Evolutionary conservation across 2,888 invertebrate species (phyloP).

Genomic region (Hypena proboscidalis): DNA sequence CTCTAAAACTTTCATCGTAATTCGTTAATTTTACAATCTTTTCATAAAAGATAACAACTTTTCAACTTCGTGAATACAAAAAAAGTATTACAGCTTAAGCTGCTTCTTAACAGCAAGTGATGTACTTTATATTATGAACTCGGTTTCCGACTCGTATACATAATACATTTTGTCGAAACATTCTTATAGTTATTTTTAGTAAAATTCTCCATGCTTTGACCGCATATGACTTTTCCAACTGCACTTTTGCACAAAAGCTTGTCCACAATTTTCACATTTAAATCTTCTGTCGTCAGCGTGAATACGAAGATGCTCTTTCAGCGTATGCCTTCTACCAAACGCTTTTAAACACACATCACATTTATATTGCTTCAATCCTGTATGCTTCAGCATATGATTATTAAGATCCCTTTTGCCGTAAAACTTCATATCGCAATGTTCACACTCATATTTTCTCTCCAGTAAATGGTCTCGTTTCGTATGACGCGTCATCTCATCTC

Average conservation of each 20-base stretch:
- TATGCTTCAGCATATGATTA: constrained; percentile 36
- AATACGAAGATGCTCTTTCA: constrained; percentile 35
- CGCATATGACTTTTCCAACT: constrained; percentile 39
- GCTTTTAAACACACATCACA: constrained; percentile 31
- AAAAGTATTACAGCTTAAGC: too few relatives aligned
- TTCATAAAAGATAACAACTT: too few relatives aligned
- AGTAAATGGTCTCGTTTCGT: constrained; percentile 33
- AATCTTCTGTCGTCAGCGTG: constrained; percentile 33
- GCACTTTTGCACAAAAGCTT: constrained; percentile 39
- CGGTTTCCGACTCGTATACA: too few relatives aligned
- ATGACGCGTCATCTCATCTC: constrained; percentile 18
- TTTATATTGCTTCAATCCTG: constrained; percentile 23
- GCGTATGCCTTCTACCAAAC: constrained; percentile 26
- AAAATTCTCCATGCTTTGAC: constrained; percentile 21
- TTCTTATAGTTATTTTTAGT: background rate
- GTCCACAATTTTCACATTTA: constrained; percentile 31
- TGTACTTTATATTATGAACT: too few relatives aligned
- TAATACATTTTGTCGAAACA: too few relatives aligned
- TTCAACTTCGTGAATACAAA: too few relatives aligned
- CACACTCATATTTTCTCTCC: constrained; percentile 27
- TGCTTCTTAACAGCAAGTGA: too few relatives aligned
- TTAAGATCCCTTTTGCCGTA: constrained; percentile 17
- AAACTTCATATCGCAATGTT: constrained; percentile 31
- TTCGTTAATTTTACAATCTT: too few relatives aligned
- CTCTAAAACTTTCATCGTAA: too few relatives aligned